Conservation (phyloP, 2,888 invertebrate genomes). For the Nomada flava region DNA sequence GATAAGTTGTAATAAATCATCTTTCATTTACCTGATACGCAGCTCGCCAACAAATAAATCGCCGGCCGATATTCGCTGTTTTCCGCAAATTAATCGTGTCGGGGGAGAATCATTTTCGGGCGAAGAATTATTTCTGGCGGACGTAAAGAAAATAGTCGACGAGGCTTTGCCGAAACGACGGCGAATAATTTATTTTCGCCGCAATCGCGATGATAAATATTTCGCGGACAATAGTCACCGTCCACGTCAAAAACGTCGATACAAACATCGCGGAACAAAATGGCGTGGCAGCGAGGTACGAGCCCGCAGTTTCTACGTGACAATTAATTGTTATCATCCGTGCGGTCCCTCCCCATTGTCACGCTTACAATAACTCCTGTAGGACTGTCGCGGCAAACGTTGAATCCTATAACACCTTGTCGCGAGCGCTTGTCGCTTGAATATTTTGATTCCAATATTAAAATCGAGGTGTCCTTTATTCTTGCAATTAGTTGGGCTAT, state of each 20-base stretch:
- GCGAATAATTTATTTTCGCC: slow-evolving; percentile 49
- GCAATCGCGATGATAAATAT: slow-evolving; percentile 54
- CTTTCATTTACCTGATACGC: background rate
- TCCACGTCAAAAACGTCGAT: slow-evolving; percentile 51
- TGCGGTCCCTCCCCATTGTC: slow-evolving; percentile 47
- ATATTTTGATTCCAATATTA: no score
- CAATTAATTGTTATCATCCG: slow-evolving; percentile 59
- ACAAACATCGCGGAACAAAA: slow-evolving; percentile 38
- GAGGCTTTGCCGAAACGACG: background rate
- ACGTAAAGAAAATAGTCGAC: background rate
- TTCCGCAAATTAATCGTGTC: no score
- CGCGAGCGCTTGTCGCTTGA: no score
- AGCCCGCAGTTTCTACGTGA: slow-evolving; percentile 30
- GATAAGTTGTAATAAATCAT: slow-evolving; percentile 33
- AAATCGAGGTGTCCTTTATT: no score
- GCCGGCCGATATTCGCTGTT: background rate
- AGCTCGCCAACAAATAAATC: background rate
- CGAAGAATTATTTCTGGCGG: background rate
- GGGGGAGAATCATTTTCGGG: background rate
- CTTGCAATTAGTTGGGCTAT: no score
- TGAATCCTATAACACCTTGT: background rate
- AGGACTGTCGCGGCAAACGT: background rate
- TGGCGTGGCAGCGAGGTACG: slow-evolving; percentile 45
- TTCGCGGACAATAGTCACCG: slow-evolving; percentile 47
- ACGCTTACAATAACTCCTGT: slow-evolving; percentile 34